Evolutionary conservation across 2,888 invertebrate genomes (phyloP).

Genomic region (Macrophya alboannulata): DNA sequence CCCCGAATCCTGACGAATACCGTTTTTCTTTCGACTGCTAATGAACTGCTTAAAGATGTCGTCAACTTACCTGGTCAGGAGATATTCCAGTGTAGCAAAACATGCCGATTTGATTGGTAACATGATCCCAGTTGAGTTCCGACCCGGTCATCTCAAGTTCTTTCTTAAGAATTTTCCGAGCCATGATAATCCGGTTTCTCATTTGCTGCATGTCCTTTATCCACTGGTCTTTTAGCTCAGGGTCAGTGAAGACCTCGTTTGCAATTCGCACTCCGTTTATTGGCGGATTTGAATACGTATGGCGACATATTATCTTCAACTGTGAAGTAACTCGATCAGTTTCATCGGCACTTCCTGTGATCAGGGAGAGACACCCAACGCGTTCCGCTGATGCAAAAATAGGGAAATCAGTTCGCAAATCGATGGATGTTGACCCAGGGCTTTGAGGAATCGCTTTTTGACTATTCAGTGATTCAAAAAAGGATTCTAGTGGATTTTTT

Average conservation of each 20-base stretch:
- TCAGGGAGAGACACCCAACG: slow-evolving; percentile 83
- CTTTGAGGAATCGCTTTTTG: neutral
- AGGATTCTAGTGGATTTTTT: neutral
- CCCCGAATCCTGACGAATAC: too few species aligned
- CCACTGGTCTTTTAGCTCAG: slow-evolving; percentile 81
- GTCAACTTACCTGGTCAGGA: slow-evolving; percentile 80
- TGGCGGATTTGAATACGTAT: slow-evolving; percentile 87
- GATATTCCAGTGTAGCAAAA: slow-evolving; percentile 87
- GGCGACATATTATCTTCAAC: slow-evolving; percentile 84
- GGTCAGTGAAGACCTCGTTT: slow-evolving; percentile 81
- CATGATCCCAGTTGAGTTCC: slow-evolving; percentile 84
- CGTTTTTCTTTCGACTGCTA: too few species aligned
- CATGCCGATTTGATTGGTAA: slow-evolving; percentile 88
- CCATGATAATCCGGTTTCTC: slow-evolving; percentile 86
- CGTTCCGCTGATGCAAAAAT: slow-evolving; percentile 81
- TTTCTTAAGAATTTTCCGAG: slow-evolving; percentile 82
- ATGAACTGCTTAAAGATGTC: neutral
- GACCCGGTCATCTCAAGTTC: slow-evolving; percentile 84
- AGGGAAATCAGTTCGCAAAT: neutral
- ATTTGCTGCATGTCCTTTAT: slow-evolving; percentile 85
- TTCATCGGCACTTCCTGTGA: slow-evolving; percentile 83
- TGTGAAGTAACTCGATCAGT: slow-evolving; percentile 83
- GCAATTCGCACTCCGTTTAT: slow-evolving; percentile 85
- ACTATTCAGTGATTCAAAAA: neutral
- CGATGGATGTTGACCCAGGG: neutral